These are phyloP conservation scores for Linnaemya tessellans DNA, from an alignment of 2,888 invertebrate genomes.

Conservation along the genomic window DNA sequence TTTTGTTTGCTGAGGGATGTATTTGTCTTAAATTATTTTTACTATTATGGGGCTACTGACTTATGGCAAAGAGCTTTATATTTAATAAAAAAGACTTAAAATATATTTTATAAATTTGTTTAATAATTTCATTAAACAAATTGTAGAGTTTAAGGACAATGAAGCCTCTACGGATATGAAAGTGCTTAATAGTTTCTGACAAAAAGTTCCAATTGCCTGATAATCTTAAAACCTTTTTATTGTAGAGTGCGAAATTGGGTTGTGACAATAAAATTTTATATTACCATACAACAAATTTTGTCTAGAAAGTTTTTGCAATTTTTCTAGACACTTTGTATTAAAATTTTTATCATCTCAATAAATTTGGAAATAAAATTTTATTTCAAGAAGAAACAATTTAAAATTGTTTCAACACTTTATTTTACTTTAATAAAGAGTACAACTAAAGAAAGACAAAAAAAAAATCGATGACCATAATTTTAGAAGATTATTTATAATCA, in stretches of 20 bases:
- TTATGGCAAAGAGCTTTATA: too few relatives aligned
- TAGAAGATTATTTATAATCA: too few relatives aligned
- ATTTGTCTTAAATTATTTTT: neutral
- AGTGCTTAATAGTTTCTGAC: constrained; percentile 25
- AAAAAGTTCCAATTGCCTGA: neutral
- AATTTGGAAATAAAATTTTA: neutral
- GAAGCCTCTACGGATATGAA: neutral
- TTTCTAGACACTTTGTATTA: neutral
- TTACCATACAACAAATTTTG: neutral
- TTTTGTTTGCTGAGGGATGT: neutral
- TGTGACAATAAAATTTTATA: neutral
- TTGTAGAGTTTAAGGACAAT: constrained; percentile 29
- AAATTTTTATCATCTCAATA: neutral
- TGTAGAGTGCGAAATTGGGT: neutral
- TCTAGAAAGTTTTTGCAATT: neutral
- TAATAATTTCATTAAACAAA: neutral
- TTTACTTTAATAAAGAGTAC: too few relatives aligned
- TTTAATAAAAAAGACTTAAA: too few relatives aligned
- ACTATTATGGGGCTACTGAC: too few relatives aligned
- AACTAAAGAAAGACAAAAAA: too few relatives aligned
- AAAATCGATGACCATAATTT: too few relatives aligned
- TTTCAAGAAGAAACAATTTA: neutral
- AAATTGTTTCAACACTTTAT: too few relatives aligned
- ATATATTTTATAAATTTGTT: neutral
- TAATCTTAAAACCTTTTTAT: neutral